Base-by-base conservation (phyloP, 2,797 vertebrate species). In the Syndactyla subalaris region DNA sequence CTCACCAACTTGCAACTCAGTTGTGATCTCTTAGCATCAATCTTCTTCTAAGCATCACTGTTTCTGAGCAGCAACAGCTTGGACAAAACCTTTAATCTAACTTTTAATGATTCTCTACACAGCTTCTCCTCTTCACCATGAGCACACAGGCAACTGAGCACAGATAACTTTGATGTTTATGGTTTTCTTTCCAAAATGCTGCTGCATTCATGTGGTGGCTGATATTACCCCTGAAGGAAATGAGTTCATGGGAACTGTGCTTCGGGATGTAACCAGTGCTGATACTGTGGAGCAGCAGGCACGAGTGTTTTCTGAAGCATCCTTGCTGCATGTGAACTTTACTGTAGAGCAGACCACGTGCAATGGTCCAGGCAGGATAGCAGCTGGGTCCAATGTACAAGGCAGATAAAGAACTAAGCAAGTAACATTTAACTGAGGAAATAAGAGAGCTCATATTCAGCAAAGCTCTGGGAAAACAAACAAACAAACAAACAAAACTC, bases 71-170 rank as follows among this genome's bases (percentile, higher is more conserved):
- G 55, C 19, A 45, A 45, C 20, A 45, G 22, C 12, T 81, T 67
- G 38, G 57, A 49, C n/a, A 38, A 93, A 82, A 57, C 32, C 19
- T 79, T 73, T 71, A 79, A 59, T n/a, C 12, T 15, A 39, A 54
- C 19, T 62, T 59, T 15, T 75, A 51, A 38, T 19, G 15, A 38
- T 54, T 63, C n/a, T 85, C 32, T 46, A 45, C 18, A 45, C 26
- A 74, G 27, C 24, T 62, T 30, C 15, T 73, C 8, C 48, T 76
- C 29, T 79, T 48, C 94, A 26, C 16, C 9, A 3, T 13, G 18
- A 48, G 17, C 0, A 0, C 1, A 1, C 39, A 45, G 12, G 39
- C 45, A 62, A 29, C 39, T 45, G 24, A 32, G 13, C 26, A 45
- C 20, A 21, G 45, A 43, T 29, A n/a, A 21, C 14, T 73, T 70